Evolutionary conservation across 2,888 invertebrate genomes (phyloP).

Genomic region (Argyresthia albistria): DNA sequence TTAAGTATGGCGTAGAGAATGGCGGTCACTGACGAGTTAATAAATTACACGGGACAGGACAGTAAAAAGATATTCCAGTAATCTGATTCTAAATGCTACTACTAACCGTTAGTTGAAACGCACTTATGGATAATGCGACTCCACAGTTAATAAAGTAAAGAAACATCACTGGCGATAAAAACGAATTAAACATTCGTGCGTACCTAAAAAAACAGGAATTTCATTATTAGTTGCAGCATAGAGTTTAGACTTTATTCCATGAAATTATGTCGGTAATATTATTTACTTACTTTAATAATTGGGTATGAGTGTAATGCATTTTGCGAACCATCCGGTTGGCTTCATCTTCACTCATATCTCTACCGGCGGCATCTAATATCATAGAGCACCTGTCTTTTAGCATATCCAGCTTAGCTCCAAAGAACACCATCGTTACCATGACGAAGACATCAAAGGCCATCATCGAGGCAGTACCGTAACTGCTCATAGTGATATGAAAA

Average conservation of each 20-base stretch:
- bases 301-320: slow-evolving; percentile 34
- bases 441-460: slow-evolving; percentile 39
- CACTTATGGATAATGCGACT: slow-evolving; percentile 49
- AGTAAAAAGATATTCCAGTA: neutral
- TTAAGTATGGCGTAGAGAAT: too few species aligned
- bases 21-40: neutral
- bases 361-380: slow-evolving; percentile 26
- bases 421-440: slow-evolving; percentile 45
- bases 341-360: slow-evolving; percentile 20
- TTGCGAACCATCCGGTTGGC: slow-evolving; percentile 23
- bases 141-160: slow-evolving; percentile 51
- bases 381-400: slow-evolving; percentile 40
- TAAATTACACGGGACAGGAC: neutral
- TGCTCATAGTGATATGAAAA: slow-evolving; percentile 33
- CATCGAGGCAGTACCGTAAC: slow-evolving; percentile 37
- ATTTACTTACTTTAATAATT: slow-evolving; percentile 43
- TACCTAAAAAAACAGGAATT: too few species aligned
- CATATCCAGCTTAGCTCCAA: slow-evolving; percentile 48
- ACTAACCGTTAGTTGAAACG: slow-evolving; percentile 40
- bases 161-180: slow-evolving; percentile 57
- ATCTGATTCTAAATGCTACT: neutral
- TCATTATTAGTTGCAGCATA: neutral
- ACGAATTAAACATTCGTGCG: slow-evolving; percentile 42
- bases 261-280: slow-evolving; percentile 1
- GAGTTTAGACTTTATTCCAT: neutral